Base-by-base conservation (phyloP, 2,888 invertebrate genomes). In the Sepiola atlantica region DNA sequence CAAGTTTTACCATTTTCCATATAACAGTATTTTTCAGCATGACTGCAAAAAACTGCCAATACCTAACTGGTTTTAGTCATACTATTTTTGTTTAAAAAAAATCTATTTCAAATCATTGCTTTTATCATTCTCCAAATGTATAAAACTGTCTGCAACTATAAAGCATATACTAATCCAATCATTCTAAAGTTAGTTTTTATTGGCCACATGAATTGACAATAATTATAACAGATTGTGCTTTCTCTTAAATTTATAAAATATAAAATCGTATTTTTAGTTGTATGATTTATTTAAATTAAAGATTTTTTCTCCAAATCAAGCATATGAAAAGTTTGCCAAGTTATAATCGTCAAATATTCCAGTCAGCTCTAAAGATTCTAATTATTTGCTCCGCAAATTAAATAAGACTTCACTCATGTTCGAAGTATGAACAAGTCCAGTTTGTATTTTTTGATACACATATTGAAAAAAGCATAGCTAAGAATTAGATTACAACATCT, bases 381-480 rank as follows among this genome's bases (percentile, higher is more conserved):
- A 77, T 77, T 32, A 77, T 77, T 77, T 77, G 77, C n/a, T 77
- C 77, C 16, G 14, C 77, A 77, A 77, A 77, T 77, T 77, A 32
- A 77, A 77, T 77, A 77, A 77, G 32, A n/a, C 77, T 77, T 77
- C 77, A 77, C 77, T 77, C 16, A 16, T 77, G n/a, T n/a, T 77
- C 77, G 12, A 77, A 77, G 77, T 77, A 77, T 77, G n/a, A 77
- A 77, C 28, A 77, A n/a, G 28, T 57, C 32, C 4, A 77, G n/a
- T 16, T 77, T 77, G n/a, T 77, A 32, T 77, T 77, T 77, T n/a
- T 45, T 77, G 4, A 3, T 16, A n/a, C 77, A 77, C 77, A 77
- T n/a, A 77, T 77, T 77, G n/a, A n/a, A 77, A 77, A 45, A n/a
- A 32, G 77, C 77, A 77, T n/a, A n/a, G n/a, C 77, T 77, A 77